Evolutionary conservation across 2,797 vertebrate genomes (phyloP), one percentile per base, ranked within the genome.

Genomic region (Hydrolagus colliei): DNA sequence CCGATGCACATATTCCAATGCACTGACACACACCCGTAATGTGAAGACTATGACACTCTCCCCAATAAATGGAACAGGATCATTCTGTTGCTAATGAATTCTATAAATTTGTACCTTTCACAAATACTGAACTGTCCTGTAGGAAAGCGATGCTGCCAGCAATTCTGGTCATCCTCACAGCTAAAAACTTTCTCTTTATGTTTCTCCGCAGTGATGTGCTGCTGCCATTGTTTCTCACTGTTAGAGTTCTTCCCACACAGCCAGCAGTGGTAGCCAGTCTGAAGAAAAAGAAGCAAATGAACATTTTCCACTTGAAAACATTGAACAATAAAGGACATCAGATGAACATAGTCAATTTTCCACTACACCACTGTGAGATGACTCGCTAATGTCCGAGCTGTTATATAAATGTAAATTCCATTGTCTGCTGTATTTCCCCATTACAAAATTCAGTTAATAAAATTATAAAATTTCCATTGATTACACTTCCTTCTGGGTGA

Each of bases 181-280:
- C 97, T 97, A 91, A 99, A 99, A 88, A 99, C 96, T 88, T 97
- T 93, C 87, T 99, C 97, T 90, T 98, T 99, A 94, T 99, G 98
- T 92, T 99, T 99, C 88, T 99, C 98, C 0, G 98, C 98, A 18
- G 97, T 96, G 92, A 99, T 99, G 89, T 99, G 98, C 92, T 97
- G 96, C 91, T 99, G 97, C 98, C 98, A 99, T 91, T 99, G 98
- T 89, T 96, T 98, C 89, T 99, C 98, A 2, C 98, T 99, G 91
- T 99, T 99, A 90, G 97, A 99, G 93, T 98, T 99, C 91, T 98
- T 99, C 87, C 98, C 97, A 88, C 98, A 99, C 90, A 99, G 94
- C 98, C 98, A 99, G 89, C 98, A 99, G 90, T 99, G 98, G 87
- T 98, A 98, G 87, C 98, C 96, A 86, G 95, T 96, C 98, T 84